Percentiles rank a stretch among this genome's conserved stretches.
phyloP scores from a whole-genome alignment of 2,113 vertebrate species.

The Odobenus rosmarus region DNA sequence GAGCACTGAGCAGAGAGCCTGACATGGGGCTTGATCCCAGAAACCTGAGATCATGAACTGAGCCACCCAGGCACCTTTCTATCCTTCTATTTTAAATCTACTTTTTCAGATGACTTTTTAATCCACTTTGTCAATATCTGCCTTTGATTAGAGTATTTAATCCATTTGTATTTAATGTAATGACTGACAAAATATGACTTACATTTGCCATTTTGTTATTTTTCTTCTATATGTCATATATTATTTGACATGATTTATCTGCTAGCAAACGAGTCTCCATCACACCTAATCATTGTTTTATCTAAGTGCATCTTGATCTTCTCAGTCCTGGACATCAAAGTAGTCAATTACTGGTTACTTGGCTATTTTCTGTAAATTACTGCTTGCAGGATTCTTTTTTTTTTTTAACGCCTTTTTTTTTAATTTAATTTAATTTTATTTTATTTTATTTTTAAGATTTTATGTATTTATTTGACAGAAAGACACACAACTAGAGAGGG shows the following conservation, averaged over 20 bases:
- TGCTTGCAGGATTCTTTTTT: constrained; percentile 73
- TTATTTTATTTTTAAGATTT: no score
- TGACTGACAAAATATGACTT: background rate
- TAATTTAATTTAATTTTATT: no score
- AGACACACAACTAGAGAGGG: no score
- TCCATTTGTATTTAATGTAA: background rate
- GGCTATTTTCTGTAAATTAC: constrained; percentile 88
- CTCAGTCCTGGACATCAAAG: constrained; percentile 97
- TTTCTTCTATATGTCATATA: background rate
- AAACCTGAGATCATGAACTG: no score
- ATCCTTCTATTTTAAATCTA: background rate
- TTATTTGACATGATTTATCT: constrained; percentile 45
- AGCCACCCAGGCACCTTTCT: background rate
- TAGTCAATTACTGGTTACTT: constrained; percentile 96
- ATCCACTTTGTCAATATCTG: background rate
- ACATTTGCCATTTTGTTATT: background rate
- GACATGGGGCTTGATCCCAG: no score
- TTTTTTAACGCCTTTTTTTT: no score
- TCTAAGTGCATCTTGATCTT: constrained; percentile 44
- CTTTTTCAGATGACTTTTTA: background rate
- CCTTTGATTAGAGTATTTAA: background rate
- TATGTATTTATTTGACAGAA: no score
- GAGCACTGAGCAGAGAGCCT: no score
- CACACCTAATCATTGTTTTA: constrained; percentile 42
- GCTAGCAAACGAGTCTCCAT: constrained; percentile 40